Base-by-base conservation (phyloP, 2,888 invertebrate species). In the Phasia obesa region DNA sequence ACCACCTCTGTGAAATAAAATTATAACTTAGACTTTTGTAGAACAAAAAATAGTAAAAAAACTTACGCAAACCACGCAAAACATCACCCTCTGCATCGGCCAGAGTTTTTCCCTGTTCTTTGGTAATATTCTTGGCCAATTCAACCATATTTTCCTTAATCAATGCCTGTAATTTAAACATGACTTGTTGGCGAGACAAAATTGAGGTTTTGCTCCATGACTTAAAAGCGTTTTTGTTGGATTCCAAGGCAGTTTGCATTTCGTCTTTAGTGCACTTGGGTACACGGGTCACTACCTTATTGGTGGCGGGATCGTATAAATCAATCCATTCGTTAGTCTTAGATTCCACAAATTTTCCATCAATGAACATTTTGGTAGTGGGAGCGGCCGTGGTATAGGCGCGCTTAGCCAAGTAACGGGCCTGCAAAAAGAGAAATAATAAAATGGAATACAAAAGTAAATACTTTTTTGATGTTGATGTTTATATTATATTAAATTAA, bases 11-110 rank as follows among this genome's bases (percentile, higher is more conserved):
- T 57, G 91, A 71, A 23, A 64, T 69, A 25, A 64, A 71, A 44
- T 64, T 47, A 23, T 19, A 17, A 42, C 1, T 0, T 15, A 0
- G 13, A 23, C 4, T 0, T 53, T 21, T 27, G 11, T 5, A 4
- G 0, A 31, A 38, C 7, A 6, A 5, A 27, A 13, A 62, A 17
- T 51, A 21, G 38, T 81, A 47, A 25, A 19, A 35, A 69, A 64
- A 95, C 97, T 95, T 93, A 98, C 98, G 99, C 81, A 99, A 94
- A 81, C 99, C 99, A 90, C 99, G 94, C 80, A 98, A 94, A 2
- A 99, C 99, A 92, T 99, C 99, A 47, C 99, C 99, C 91, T 99
- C 98, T 0, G 99, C 99, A 92, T 99, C 99, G 13, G 95, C 94
- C 84, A 97, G 92, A 0, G 99, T 99, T 91, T 99, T 99, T 73